Percentiles rank a stretch among this genome's conserved stretches.
Conservation (phyloP, 1,140 invertebrate genomes). For the Coenobita brevimanus region DNA sequence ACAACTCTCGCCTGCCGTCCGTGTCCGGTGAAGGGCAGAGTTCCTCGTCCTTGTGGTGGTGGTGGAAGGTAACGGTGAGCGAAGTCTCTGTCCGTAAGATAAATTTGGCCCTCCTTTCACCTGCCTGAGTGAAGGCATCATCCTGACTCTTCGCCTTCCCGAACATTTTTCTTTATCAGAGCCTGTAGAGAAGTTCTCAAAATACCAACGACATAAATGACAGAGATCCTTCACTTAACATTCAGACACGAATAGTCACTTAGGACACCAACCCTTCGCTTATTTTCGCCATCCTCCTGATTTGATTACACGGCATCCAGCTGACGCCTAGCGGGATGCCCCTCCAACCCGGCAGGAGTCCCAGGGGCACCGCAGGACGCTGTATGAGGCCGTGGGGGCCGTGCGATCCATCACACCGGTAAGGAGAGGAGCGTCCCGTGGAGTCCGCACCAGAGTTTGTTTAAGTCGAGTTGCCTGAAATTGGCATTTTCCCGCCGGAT, state of each 20-base stretch:
- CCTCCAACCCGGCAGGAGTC: slow-evolving; percentile 13
- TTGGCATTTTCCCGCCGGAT: slow-evolving; percentile 26
- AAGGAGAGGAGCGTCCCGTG: not conserved
- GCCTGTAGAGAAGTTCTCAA: slow-evolving; percentile 6
- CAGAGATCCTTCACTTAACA: slow-evolving; percentile 22
- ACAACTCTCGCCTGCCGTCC: no score
- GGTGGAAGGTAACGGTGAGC: no score
- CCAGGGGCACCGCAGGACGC: slow-evolving; percentile 16
- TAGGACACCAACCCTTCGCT: slow-evolving; percentile 9
- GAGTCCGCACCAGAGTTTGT: slow-evolving; percentile 23
- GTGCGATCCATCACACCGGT: slow-evolving; percentile 28
- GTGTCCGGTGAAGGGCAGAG: no score
- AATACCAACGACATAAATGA: slow-evolving; percentile 12
- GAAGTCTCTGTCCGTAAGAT: no score
- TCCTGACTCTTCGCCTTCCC: not conserved
- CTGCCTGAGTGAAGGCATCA: no score
- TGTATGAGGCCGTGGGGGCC: slow-evolving; percentile 2
- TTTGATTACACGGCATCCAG: slow-evolving; percentile 45
- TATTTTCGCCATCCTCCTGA: slow-evolving; percentile 48
- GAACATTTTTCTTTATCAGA: slow-evolving; percentile 7
- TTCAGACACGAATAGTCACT: slow-evolving; percentile 45
- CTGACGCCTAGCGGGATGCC: not conserved
- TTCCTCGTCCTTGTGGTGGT: no score
- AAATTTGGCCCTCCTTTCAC: no score
- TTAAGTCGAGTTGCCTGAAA: slow-evolving; percentile 25